These are phyloP conservation scores for Acrobasis consociella DNA, from an alignment of 2,888 invertebrate species.

Conservation along the genomic window DNA sequence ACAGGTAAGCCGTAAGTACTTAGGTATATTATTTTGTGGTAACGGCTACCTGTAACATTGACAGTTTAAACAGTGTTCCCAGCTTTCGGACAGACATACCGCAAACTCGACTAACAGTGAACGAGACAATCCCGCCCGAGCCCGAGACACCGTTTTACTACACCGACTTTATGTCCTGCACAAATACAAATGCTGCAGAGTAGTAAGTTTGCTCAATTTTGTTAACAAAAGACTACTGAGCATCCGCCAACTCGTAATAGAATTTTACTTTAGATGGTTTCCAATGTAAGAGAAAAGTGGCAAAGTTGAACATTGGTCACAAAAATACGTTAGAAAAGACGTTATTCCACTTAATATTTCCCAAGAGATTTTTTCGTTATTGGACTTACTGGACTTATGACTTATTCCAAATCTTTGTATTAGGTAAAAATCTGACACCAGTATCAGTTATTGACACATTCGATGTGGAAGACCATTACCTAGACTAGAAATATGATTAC, in stretches of 20 bases:
- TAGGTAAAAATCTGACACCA: too few species aligned
- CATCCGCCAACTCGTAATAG: constrained; percentile 5
- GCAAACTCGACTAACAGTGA: constrained; percentile 9
- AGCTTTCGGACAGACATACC: neutral
- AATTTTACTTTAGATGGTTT: constrained; percentile 17
- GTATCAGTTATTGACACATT: too few species aligned
- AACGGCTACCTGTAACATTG: neutral
- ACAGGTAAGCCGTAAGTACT: too few species aligned
- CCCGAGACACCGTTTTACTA: neutral
- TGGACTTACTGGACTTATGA: too few species aligned
- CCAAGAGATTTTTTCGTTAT: too few species aligned
- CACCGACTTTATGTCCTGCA: constrained; percentile 5
- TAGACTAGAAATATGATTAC: too few species aligned
- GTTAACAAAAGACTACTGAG: constrained; percentile 18
- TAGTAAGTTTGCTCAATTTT: constrained; percentile 13
- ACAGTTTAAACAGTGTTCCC: constrained; percentile 7
- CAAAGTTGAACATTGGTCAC: constrained; percentile 7
- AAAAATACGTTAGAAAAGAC: neutral
- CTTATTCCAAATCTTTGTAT: too few species aligned
- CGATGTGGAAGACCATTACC: too few species aligned
- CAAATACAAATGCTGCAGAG: constrained; percentile 11
- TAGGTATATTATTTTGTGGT: too few species aligned
- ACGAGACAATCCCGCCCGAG: constrained; percentile 1
- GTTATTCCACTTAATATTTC: neutral
- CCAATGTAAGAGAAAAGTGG: constrained; percentile 14